phyloP scores from a whole-genome alignment of 2,888 invertebrate species.

The Dynastes grantii region DNA sequence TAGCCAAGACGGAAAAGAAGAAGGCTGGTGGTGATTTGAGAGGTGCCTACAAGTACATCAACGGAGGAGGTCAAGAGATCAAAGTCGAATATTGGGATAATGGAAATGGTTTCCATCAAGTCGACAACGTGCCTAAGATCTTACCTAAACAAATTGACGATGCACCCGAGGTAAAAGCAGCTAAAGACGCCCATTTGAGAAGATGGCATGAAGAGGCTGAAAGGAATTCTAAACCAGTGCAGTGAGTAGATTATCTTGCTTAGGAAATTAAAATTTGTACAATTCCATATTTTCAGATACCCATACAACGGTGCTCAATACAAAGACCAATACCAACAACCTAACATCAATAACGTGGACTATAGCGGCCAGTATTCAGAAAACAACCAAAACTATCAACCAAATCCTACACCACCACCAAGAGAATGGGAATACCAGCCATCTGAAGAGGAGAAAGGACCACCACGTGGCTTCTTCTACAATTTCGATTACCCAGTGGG shows the following conservation, averaged over 20 bases:
- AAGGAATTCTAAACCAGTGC: conserved; percentile 62
- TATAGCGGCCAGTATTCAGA: conserved; percentile 56
- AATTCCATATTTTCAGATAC: conserved; percentile 47
- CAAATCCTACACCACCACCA: conserved; percentile 44
- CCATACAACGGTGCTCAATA: conserved; percentile 44
- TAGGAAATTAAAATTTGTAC: not conserved
- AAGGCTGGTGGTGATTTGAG: conserved; percentile 79
- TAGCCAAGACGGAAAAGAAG: conserved; percentile 81
- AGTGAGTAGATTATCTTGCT: conserved; percentile 41
- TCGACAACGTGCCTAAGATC: conserved; percentile 80
- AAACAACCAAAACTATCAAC: conserved; percentile 41
- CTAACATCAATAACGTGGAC: conserved; percentile 54
- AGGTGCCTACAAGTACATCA: conserved; percentile 82
- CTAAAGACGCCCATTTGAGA: conserved; percentile 79
- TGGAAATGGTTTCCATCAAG: conserved; percentile 83
- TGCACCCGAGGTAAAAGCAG: conserved; percentile 80
- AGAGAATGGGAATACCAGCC: conserved; percentile 51
- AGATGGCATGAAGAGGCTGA: conserved; percentile 80
- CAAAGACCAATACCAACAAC: conserved; percentile 32
- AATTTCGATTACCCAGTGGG: conserved; percentile 79
- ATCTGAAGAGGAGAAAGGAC: conserved; percentile 69
- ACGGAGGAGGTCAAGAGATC: conserved; percentile 75
- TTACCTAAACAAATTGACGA: conserved; percentile 78
- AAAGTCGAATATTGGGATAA: conserved; percentile 84
- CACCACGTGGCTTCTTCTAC: conserved; percentile 83